Conservation (phyloP, 2,797 vertebrate species). For the Brachyalestes nurse region DNA sequence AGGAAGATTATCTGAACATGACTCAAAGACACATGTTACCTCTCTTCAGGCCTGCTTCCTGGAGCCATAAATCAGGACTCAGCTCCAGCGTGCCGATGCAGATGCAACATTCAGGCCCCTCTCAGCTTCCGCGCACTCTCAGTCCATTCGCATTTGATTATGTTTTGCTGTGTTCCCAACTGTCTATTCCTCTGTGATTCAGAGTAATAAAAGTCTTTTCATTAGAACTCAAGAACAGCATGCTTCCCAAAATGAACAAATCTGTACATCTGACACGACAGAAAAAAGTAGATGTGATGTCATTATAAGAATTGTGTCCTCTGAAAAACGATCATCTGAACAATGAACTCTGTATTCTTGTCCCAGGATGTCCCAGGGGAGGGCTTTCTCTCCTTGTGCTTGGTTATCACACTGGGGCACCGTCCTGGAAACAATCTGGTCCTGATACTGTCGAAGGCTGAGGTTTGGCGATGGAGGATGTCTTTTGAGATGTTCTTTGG, state of each 20-base stretch:
- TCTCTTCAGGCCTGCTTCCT: slow-evolving; percentile 23
- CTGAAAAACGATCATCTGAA: slow-evolving; percentile 1
- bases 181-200: background rate
- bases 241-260: background rate
- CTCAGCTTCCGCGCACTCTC: background rate
- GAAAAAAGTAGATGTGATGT: background rate
- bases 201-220: no score
- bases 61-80: slow-evolving; percentile 26
- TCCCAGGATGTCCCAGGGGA: background rate
- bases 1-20: slow-evolving; percentile 38
- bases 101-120: background rate
- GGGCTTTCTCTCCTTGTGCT: background rate
- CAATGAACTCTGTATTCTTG: slow-evolving; percentile 14
- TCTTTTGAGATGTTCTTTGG: background rate
- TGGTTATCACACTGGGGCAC: background rate
- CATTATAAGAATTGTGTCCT: background rate
- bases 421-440: background rate
- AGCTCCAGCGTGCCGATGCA: background rate
- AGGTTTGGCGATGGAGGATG: slow-evolving; percentile 2
- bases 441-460: background rate
- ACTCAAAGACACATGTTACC: slow-evolving; percentile 46
- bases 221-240: background rate
- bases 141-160: background rate
- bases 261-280: background rate
- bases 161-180: background rate